Base-by-base conservation (phyloP, 2,113 vertebrate genomes). In the Mormyrus lacerda region DNA sequence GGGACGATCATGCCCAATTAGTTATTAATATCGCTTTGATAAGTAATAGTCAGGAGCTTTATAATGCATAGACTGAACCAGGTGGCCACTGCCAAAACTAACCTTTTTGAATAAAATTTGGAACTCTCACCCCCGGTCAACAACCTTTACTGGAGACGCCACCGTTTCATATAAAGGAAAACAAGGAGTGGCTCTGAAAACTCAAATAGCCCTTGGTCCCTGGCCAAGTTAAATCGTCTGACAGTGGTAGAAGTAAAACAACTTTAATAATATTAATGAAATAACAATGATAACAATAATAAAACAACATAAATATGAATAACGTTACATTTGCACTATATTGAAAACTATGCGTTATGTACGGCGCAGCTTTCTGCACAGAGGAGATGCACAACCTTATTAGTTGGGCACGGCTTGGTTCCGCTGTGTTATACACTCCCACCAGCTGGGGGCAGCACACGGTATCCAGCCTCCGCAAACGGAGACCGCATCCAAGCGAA, bases 391-490 rank as follows among this genome's bases (percentile, higher is more conserved):
- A 79, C 73, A 17, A 15, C 35, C 5, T 79, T 42, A 79, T 42
- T 79, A 79, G 27, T 17, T n/a, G 35, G 35, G 6, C 15, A 7
- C 2, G 73, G 4, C 15, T 42, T 15, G 35, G 15, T 35, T 42
- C 73, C 4, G 35, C 73, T 42, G 73, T 79, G 73, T 79, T 79
- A 79, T 19, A 79, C 69, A 51, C 69, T 83, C 88, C 69, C 13
- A 39, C 88, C 88, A 55, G 50, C 76, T 82, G 73, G 51, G 69
- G 88, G 88, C 73, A 42, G 73, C 31, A 15, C 73, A 42, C 73
- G 4, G 17, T 79, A 55, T 17, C 47, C 35, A 31, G 13, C 11
- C 27, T n/a, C 13, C 50, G 47, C 50, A 35, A 3, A 9, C 27
- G 7, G 44, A 85, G 44, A 27, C 45, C 83, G 19, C 42, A 47